Evolutionary conservation across 23 tunicate genomes (phyloP), one percentile per base, ranked within the genome.

Genomic region (Styela clava): DNA sequence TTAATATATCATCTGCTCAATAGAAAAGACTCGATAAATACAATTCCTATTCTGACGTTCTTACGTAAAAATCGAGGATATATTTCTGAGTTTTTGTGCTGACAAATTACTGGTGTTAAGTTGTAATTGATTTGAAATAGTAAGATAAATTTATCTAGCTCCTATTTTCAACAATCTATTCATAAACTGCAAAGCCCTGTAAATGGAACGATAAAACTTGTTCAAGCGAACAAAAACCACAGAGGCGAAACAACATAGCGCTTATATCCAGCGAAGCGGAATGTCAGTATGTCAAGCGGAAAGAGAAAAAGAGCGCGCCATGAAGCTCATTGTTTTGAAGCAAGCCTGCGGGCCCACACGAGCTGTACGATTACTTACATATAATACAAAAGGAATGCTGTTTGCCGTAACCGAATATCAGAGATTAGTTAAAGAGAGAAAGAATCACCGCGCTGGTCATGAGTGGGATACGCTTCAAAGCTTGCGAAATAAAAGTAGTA

Each of bases 171-270:
- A 44, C 56, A 44, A 5, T 44, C 56, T 44, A 44, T 44, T 44
- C 56, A 44, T 44, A 12, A 44, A 71, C 34, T 34, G 77, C 16
- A 34, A 3, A 27, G 35, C 23, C 37, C 37, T 34, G 32, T 33
- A 71, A 30, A 71, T 34, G 32, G 35, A 71, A 34, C 24, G 33
- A 76, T 73, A 52, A 36, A 26, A 52, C 65, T 27, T 56, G 81
- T 76, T 76, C 81, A 76, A 33, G 81, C 81, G 81, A 44, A 44
- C 81, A 76, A 0, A 76, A 76, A 76, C 81, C 65, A 76, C 18
- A 52, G 81, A 76, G 21, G 81, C 81, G 81, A 51, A 44, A 51
- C 81, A 44, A 29, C 31, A 21, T 69, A 52, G 52, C 65, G 69
- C 65, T 19, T 34, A 28, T 71, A 28, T 71, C 24, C 77, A 76